A percentile compares a stretch with the other conserved stretches of the same genome.
These are phyloP conservation scores for Acropora tenuis DNA, from an alignment of 64 coral and sea anemone species.

Conservation along the genomic window DNA sequence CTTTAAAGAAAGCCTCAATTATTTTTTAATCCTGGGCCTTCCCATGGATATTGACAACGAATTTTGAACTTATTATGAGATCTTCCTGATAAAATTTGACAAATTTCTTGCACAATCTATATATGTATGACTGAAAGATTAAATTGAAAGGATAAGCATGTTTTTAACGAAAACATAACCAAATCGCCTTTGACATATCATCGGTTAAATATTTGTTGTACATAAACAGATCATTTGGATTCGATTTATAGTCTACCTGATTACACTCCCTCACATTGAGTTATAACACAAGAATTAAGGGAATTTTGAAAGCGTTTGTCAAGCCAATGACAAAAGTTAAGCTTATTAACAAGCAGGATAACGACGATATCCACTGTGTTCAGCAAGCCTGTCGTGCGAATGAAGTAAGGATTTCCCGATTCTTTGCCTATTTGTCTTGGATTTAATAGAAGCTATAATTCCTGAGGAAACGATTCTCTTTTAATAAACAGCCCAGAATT, in stretches of 20 bases:
- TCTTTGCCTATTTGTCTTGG: neutral
- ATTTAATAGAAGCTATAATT: neutral
- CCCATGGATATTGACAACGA: too few species aligned
- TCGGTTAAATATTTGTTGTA: neutral
- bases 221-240: neutral
- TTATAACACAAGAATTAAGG: neutral
- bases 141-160: neutral
- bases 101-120: neutral
- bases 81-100: neutral
- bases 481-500: neutral
- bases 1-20: too few species aligned
- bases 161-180: neutral
- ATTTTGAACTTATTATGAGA: too few species aligned
- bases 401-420: too few species aligned
- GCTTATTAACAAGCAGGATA: too few species aligned
- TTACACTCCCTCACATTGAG: neutral
- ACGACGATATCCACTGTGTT: too few species aligned
- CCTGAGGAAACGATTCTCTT: neutral
- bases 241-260: neutral
- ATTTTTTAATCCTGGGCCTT: too few species aligned
- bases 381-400: too few species aligned
- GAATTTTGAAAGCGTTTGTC: neutral
- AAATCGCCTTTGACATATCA: neutral
- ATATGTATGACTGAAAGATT: neutral
- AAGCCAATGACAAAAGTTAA: neutral